Percentiles rank a stretch among this genome's conserved stretches.
Evolutionary conservation across 2,797 vertebrate genomes (phyloP).

Genomic region (Agapornis canus): DNA sequence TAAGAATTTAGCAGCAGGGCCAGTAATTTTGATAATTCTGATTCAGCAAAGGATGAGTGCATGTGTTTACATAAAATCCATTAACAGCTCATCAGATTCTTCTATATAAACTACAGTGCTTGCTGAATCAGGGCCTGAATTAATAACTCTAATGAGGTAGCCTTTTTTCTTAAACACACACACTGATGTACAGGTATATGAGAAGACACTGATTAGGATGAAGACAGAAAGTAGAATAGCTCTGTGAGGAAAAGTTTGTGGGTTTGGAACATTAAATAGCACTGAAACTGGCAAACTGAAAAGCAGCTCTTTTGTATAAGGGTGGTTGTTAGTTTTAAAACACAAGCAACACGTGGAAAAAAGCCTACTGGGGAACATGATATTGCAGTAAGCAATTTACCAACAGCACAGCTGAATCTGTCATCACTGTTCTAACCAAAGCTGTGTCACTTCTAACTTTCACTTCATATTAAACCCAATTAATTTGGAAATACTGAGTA

Average conservation of each 20-base stretch:
- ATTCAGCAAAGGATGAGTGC: not conserved
- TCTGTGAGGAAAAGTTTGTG: not conserved
- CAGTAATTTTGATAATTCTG: not conserved
- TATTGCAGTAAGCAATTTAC: conserved; percentile 27
- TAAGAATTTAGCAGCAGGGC: not conserved
- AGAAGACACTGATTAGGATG: not conserved
- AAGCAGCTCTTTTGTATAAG: not conserved
- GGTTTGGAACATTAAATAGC: not conserved
- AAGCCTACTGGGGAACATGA: not conserved
- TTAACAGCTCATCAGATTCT: not conserved
- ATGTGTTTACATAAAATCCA: not conserved
- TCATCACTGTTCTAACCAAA: conserved; percentile 2
- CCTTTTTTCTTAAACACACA: not conserved
- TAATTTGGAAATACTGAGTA: conserved; percentile 19
- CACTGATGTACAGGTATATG: not conserved
- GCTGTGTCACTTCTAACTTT: not conserved
- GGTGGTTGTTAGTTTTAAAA: not conserved
- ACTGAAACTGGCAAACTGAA: not conserved
- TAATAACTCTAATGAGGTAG: not conserved
- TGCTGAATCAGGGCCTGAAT: not conserved
- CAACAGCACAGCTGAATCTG: conserved; percentile 23
- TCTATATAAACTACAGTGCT: not conserved
- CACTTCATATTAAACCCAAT: conserved; percentile 29
- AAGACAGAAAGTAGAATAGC: not conserved
- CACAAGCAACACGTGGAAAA: not conserved